Evolutionary conservation across 64 coral and sea anemone genomes (phyloP).

Genomic region (Pachyseris speciosa): DNA sequence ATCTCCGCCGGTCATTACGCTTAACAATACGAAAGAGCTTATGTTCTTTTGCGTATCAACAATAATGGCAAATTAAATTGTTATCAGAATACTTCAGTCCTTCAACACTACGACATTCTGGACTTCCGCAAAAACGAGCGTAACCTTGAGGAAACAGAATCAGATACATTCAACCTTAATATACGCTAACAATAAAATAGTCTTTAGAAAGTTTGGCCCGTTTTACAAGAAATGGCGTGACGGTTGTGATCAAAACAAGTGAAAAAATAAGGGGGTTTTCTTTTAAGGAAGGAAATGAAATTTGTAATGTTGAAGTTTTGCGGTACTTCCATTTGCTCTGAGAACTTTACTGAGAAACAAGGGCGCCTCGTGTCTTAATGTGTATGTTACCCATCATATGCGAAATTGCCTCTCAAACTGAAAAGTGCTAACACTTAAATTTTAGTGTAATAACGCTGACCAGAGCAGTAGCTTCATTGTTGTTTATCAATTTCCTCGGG

Average conservation of each 20-base stretch:
- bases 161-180: too few species aligned
- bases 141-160: too few species aligned
- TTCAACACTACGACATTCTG: too few species aligned
- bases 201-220: too few species aligned
- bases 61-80: conserved; percentile 1
- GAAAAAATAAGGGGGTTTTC: too few species aligned
- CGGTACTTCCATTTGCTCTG: too few species aligned
- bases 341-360: not conserved
- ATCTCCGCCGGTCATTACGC: conserved; percentile 24
- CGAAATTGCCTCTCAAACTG: not conserved
- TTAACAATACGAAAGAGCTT: conserved; percentile 8
- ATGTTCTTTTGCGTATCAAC: not conserved
- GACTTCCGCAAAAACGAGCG: too few species aligned
- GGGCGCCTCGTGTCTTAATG: not conserved
- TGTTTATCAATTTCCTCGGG: conserved; percentile 90
- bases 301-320: too few species aligned
- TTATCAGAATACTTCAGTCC: not conserved
- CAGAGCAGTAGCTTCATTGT: not conserved
- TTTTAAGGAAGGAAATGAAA: too few species aligned
- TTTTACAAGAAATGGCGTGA: too few species aligned
- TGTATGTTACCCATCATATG: not conserved
- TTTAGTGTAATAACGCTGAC: conserved; percentile 2
- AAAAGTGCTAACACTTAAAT: conserved; percentile 4
- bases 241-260: too few species aligned
- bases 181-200: too few species aligned